Base-by-base conservation (phyloP, 2,797 vertebrate genomes). In the Halcyon badia region DNA sequence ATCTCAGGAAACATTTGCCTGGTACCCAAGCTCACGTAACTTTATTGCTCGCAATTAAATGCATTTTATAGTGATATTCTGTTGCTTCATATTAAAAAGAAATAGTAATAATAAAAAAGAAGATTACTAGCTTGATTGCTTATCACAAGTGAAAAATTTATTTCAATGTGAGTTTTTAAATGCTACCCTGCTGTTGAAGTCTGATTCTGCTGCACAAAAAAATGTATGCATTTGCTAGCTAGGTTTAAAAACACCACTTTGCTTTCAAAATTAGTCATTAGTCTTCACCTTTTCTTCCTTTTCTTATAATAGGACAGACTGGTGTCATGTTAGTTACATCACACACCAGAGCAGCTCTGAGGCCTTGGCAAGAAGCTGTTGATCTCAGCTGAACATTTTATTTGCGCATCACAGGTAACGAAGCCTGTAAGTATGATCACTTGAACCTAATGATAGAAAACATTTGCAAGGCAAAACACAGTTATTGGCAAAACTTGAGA, bases 371-470 rank as follows among this genome's bases (percentile, higher is more conserved):
- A 78, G n/a, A 12, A 80, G 51, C 9, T 7, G 9, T 24, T 60
- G 41, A 70, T 79, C 17, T 49, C 44, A 78, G 64, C 48, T 56
- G 26, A 54, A 89, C 91, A 69, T 69, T 35, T 65, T 81, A 56
- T 72, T 89, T 86, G 30, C 57, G 78, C 13, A 5, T 80, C 77
- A 61, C 41, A 57, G 37, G 37, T 87, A 81, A 62, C 14, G 3
- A 39, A 58, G 19, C 49, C 72, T 66, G 6, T n/a, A 72, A 78
- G 5, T 65, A 37, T 13, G 28, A 51, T 80, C 54, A 58, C 37
- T 87, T 91, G 24, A 85, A 83, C 11, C 17, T 86, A 88, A 75
- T 75, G 78, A 89, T 33, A 88, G 35, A 71, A 91, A 82, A 62
- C 5, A 73, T 66, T 83, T 92, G 22, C 52, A 94, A 94, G 56